Evolutionary conservation across 2,888 invertebrate species (phyloP), one percentile per base, ranked within the genome.

Genomic region (Nezara viridula): DNA sequence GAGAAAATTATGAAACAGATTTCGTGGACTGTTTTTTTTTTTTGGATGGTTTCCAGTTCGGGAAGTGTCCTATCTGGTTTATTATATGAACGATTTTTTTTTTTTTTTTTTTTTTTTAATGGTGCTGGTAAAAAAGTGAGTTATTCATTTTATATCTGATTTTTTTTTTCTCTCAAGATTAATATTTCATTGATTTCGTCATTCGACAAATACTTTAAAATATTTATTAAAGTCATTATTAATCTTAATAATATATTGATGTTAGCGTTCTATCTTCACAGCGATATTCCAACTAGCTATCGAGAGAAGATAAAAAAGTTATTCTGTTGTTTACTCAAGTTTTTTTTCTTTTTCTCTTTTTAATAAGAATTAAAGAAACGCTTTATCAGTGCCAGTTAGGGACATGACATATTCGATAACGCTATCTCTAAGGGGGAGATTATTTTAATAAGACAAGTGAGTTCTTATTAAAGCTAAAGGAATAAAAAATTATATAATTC

Each of bases 211-310:
- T n/a, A 55, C 55, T 55, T n/a, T 12, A 55, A 55, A n/a, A n/a
- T 27, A 60, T 27, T 60, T 60, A 60, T 60, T 60, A 27, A 60
- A 60, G 60, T 60, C 60, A 60, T 27, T 60, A 60, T 60, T 60
- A 27, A 60, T 60, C 60, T 60, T 12, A 60, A 60, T 60, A 60
- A 60, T 60, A 6, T 60, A 60, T 60, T 60, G 60, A 60, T 60
- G 60, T 60, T 27, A 60, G 27, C 12, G 60, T 60, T 55, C 60
- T 27, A 60, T 60, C 60, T 55, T 55, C 55, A 44, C 44, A 55
- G n/a, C n/a, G 16, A 60, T 60, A 60, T 60, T 60, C 27, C 60
- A 60, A 60, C 60, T 27, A 12, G 27, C 27, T 60, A 60, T 60
- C 27, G 60, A 27, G 27, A 16, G 27, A 27, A 60, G 60, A 60